Evolutionary conservation across 1,140 invertebrate genomes (phyloP).

Genomic region (Chymomyza costata): DNA sequence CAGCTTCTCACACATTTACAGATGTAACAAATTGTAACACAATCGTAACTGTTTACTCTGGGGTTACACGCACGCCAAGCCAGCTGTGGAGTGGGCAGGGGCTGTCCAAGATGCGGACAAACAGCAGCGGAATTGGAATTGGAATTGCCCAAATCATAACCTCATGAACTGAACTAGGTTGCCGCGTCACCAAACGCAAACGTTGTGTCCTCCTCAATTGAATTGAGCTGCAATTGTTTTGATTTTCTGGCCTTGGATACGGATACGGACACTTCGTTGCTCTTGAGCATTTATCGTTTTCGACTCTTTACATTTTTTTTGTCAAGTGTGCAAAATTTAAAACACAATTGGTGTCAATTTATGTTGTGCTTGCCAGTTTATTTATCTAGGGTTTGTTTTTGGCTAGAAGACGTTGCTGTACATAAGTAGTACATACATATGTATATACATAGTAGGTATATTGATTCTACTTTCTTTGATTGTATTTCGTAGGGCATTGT

Average conservation of each 20-base stretch:
- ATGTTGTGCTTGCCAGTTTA: slow-evolving; percentile 29
- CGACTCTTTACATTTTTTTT: no score
- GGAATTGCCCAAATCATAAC: slow-evolving; percentile 46
- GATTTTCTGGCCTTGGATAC: slow-evolving; percentile 67
- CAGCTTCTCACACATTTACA: slow-evolving; percentile 56
- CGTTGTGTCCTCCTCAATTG: slow-evolving; percentile 48
- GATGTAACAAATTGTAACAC: slow-evolving; percentile 73
- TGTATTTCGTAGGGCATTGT: slow-evolving; percentile 51
- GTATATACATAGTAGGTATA: neutral
- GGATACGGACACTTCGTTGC: slow-evolving; percentile 32
- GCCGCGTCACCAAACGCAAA: slow-evolving; percentile 17
- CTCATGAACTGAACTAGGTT: slow-evolving; percentile 53
- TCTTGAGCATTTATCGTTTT: slow-evolving; percentile 57
- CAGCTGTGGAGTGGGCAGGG: neutral
- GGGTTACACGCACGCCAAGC: slow-evolving; percentile 42
- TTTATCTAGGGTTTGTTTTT: slow-evolving; percentile 1
- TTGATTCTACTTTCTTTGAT: slow-evolving; percentile 3
- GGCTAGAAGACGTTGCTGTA: no score
- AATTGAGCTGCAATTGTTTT: slow-evolving; percentile 72
- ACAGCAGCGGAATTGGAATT: no score
- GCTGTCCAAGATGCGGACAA: no score
- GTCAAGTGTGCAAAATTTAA: slow-evolving; percentile 66
- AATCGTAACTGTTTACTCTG: slow-evolving; percentile 70
- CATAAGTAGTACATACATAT: no score
- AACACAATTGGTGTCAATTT: slow-evolving; percentile 68